Conservation (phyloP, 2,888 invertebrate species). For the Cloeon dipterum region DNA sequence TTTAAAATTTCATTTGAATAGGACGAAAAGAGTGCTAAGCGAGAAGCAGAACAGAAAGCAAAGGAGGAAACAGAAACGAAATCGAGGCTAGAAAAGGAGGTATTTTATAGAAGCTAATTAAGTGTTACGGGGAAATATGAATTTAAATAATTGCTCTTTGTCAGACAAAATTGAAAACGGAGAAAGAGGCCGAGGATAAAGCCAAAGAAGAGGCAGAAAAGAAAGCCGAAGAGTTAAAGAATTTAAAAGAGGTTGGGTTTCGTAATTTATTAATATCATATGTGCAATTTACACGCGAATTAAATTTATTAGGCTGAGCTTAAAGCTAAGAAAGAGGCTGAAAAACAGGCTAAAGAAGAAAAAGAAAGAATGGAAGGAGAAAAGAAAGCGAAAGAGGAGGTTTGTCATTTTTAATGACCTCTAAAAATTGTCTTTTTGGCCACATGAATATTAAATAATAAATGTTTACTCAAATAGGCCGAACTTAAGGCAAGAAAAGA, state of each 20-base stretch:
- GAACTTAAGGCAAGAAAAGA: too few species aligned
- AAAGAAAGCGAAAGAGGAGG: too few species aligned
- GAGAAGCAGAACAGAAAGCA: too few species aligned
- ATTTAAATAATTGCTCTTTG: slow-evolving; percentile 1
- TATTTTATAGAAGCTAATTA: slow-evolving; percentile 4
- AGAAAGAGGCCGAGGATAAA: slow-evolving; percentile 1
- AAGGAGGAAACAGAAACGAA: neutral
- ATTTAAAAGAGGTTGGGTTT: slow-evolving; percentile 6
- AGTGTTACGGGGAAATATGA: slow-evolving; percentile 3
- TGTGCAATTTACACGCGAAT: neutral
- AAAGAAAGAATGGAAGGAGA: too few species aligned
- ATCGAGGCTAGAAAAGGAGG: slow-evolving; percentile 3
- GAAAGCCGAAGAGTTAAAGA: slow-evolving; percentile 5
- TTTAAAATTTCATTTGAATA: too few species aligned
- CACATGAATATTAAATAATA: too few species aligned
- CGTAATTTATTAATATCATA: neutral
- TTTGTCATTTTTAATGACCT: too few species aligned
- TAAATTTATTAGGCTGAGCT: too few species aligned
- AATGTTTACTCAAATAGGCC: too few species aligned
- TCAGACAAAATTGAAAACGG: too few species aligned
- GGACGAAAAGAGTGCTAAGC: too few species aligned
- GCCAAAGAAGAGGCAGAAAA: slow-evolving; percentile 5
- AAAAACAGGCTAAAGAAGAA: slow-evolving; percentile 4
- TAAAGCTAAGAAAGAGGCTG: neutral
- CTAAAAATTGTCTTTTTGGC: too few species aligned